Evolutionary conservation across 2,888 invertebrate species (phyloP).

Genomic region (Nephrotoma guestfalica): DNA sequence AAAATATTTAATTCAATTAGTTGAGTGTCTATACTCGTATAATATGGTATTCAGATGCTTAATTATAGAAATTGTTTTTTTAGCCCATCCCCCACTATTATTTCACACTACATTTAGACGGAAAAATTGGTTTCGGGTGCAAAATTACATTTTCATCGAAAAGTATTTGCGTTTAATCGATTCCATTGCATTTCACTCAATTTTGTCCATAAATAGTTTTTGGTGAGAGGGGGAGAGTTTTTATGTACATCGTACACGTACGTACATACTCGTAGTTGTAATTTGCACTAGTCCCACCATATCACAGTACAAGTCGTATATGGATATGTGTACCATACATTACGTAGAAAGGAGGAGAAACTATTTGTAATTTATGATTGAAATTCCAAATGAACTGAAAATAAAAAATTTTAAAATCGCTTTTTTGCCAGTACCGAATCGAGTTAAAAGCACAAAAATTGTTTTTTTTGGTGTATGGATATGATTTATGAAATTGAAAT

Average conservation of each 20-base stretch:
- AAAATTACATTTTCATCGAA: background rate
- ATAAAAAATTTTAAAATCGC: background rate
- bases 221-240: background rate
- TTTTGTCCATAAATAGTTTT: background rate
- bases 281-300: background rate
- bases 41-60: background rate
- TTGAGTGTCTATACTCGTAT: background rate
- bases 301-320: background rate
- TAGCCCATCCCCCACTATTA: background rate
- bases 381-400: background rate
- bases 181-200: background rate
- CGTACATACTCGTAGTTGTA: background rate
- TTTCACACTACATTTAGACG: background rate
- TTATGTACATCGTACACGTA: background rate
- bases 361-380: background rate
- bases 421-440: background rate
- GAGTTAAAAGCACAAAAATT: background rate
- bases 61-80: background rate
- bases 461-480: background rate
- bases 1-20: background rate
- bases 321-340: background rate
- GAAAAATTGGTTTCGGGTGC: background rate
- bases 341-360: background rate
- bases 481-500: background rate
- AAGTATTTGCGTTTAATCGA: background rate